Base-by-base conservation (phyloP, 1,140 invertebrate species). In the Drosophila subpulchrella region DNA sequence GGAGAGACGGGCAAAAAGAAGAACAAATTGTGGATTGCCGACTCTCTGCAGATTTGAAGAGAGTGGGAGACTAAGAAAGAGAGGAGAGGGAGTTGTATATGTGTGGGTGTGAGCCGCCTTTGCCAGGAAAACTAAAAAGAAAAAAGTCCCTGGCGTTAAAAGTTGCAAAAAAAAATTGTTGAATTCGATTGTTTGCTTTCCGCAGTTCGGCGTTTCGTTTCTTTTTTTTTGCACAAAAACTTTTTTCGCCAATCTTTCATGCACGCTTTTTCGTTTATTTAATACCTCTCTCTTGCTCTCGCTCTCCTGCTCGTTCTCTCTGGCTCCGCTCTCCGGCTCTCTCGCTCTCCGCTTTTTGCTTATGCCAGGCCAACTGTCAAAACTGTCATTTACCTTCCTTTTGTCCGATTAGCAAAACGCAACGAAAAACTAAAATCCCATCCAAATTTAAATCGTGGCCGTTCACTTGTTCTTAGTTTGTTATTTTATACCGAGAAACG, bases 211-310 rank as follows among this genome's bases (percentile, higher is more conserved):
- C 50, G 15, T 53, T 57, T 59, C 57, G 53, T 58, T 57, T 39
- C 34, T 48, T 56, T 47, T 57, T 57, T 76, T 75, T 75, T 59
- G 70, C 54, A 39, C 50, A 72, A 75, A 27, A 60, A 42, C 55
- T 63, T 65, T 75, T 78, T 83, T 84, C 65, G 79, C 83, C 81
- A 86, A 86, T 88, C 75, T 86, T 81, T 77, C 53, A 72, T 86
- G 78, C 79, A 82, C 82, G 79, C 75, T 75, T 67, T 57, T 88
- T 88, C 82, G 82, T 82, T 88, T 78, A 82, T 65, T 88, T 75
- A 86, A 86, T 76, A 42, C 51, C 34, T 57, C 62, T 57, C 56
- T 63, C 62, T 50, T 51, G 38, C 60, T 55, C 61, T 42, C 79
- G 38, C 68, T 68, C 48, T 62, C 65, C 50, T 39, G 36, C 57